Conservation (phyloP, 2,888 invertebrate species). For the Xestia c-nigrum region DNA sequence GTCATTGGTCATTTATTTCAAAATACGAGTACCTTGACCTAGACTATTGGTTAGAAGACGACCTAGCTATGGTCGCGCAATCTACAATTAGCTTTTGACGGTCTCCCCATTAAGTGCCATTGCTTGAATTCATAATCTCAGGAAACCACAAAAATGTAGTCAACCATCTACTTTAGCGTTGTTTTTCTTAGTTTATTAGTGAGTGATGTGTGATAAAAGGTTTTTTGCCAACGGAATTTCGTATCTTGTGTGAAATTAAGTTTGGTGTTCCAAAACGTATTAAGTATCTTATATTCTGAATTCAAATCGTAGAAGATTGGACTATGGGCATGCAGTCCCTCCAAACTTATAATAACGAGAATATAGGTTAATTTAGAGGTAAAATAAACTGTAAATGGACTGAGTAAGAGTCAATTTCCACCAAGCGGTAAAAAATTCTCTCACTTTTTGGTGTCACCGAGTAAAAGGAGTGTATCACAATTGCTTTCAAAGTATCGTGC, state of each 20-base stretch:
- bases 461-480: neutral
- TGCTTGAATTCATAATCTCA: slow-evolving; percentile 7
- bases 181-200: neutral
- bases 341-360: neutral
- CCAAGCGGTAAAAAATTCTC: neutral
- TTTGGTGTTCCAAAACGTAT: neutral
- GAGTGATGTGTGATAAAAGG: neutral
- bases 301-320: neutral
- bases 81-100: too few species aligned
- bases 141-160: neutral
- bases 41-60: too few species aligned
- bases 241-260: neutral
- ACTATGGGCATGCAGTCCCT: neutral
- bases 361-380: neutral
- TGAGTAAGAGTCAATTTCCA: neutral
- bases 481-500: neutral
- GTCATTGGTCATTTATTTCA: too few species aligned
- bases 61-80: too few species aligned
- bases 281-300: neutral
- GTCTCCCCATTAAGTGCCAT: neutral
- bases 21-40: too few species aligned
- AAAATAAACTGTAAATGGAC: neutral
- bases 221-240: neutral
- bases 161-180: neutral
- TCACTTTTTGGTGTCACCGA: neutral